Base-by-base conservation (phyloP, 2,113 vertebrate species). In the Montifringilla adamsi region DNA sequence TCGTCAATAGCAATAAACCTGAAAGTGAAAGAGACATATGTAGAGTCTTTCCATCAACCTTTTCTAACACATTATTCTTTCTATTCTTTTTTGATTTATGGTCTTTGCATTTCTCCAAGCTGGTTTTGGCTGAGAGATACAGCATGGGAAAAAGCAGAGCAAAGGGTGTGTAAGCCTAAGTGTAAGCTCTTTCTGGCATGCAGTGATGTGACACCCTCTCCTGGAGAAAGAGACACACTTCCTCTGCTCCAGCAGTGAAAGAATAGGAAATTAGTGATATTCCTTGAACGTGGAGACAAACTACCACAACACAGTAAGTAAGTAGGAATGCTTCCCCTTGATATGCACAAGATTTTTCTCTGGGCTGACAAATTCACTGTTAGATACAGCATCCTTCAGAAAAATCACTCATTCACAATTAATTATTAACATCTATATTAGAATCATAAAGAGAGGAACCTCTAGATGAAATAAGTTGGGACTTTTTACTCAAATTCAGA, bases 121-220 rank as follows among this genome's bases (percentile, higher is more conserved):
- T 73, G 37, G 4, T 68, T 92, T 68, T 56, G 50, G 30, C 52
- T 75, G 49, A 87, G 20, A 67, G 20, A 55, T 1, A 15, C 4
- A 31, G 6, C 60, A 79, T 0, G 4, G 33, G 10, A 11, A 63
- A 49, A 46, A 50, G 41, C 11, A 84, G 62, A 44, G 15, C 23
- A 6, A 66, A 58, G 41, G 9, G 17, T 26, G 20, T 6, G 6
- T 8, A 37, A 77, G 19, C 13, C 46, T 30, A 7, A 0, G 0
- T 15, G 2, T 28, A 31, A 72, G 41, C n/a, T 56, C 41, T 8
- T 64, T 39, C 58, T 50, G 44, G 60, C 56, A 70, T 0, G 3
- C 67, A 76, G 74, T 33, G 59, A 76, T 59, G 63, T 70, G 90
- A 85, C 76, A 87, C 67, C 87, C 78, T 62, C 90, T 86, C 68